Conservation (phyloP, 2,113 vertebrate species). For the Strix aluco region DNA sequence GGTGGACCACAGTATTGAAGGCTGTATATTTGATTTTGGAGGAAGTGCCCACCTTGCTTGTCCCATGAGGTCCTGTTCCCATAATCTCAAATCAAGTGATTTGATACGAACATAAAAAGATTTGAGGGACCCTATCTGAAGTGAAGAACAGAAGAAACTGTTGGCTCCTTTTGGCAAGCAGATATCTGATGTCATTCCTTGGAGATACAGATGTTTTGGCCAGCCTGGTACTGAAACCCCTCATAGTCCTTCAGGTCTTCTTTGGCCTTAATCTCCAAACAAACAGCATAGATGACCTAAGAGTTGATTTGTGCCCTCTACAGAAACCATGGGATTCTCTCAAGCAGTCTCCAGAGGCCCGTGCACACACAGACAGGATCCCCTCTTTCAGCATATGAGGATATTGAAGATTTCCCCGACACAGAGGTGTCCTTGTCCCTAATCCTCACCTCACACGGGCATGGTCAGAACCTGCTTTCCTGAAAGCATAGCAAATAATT, state of each 20-base stretch:
- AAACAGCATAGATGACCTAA: neutral
- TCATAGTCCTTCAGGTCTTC: neutral
- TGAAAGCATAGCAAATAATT: neutral
- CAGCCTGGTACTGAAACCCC: neutral
- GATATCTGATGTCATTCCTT: neutral
- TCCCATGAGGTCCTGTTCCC: neutral
- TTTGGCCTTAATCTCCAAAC: neutral
- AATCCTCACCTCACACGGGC: neutral
- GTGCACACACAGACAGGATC: neutral
- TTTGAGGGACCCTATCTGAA: neutral
- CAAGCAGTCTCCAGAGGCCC: neutral
- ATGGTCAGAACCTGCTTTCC: neutral
- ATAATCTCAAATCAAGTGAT: neutral
- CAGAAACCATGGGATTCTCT: neutral
- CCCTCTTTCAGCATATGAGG: neutral
- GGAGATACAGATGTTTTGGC: neutral
- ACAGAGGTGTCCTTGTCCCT: neutral
- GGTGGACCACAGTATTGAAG: accelerated
- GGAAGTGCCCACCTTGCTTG: neutral
- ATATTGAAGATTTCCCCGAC: neutral
- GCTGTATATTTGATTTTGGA: neutral
- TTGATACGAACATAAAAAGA: neutral
- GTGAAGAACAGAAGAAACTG: neutral
- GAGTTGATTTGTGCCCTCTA: neutral
- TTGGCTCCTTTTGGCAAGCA: neutral